Conservation (phyloP, 2,113 vertebrate species). For the Chascanopsetta lugubris region DNA sequence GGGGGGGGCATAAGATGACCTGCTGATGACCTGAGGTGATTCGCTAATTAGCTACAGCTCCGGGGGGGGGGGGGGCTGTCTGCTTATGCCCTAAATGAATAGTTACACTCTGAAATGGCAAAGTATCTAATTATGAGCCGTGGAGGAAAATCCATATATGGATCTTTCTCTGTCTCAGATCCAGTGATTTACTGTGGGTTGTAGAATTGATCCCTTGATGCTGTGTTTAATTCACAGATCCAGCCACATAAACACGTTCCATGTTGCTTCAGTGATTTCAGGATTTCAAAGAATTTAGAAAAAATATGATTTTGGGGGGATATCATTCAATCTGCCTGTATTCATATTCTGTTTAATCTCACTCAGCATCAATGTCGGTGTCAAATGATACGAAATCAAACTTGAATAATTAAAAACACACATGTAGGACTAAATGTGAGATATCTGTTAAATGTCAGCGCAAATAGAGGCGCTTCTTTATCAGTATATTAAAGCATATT, state of each 20-base stretch:
- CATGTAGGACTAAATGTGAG: not conserved
- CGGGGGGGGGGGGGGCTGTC: slow-evolving; percentile 10
- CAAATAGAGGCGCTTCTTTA: no score
- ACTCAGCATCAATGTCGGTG: not conserved
- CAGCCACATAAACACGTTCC: not conserved
- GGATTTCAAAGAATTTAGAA: not conserved
- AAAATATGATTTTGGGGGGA: not conserved
- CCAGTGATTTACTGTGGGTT: no score
- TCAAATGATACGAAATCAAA: not conserved
- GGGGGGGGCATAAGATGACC: slow-evolving; percentile 59
- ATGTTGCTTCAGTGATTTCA: not conserved
- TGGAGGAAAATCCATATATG: not conserved
- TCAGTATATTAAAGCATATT: no score
- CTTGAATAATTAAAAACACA: no score
- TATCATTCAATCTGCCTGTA: not conserved
- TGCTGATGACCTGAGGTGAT: slow-evolving; percentile 52
- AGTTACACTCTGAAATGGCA: no score
- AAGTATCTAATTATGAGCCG: not conserved
- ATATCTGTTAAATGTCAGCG: not conserved
- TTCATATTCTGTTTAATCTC: not conserved
- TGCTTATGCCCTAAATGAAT: slow-evolving; percentile 7
- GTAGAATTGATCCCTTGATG: not conserved
- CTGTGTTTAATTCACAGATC: not conserved
- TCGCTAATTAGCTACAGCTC: slow-evolving; percentile 53
- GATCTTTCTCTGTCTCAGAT: no score